A percentile compares a stretch with the other conserved stretches of the same genome.
Conservation (phyloP, 2,888 invertebrate genomes). For the Ethmia dodecea region DNA sequence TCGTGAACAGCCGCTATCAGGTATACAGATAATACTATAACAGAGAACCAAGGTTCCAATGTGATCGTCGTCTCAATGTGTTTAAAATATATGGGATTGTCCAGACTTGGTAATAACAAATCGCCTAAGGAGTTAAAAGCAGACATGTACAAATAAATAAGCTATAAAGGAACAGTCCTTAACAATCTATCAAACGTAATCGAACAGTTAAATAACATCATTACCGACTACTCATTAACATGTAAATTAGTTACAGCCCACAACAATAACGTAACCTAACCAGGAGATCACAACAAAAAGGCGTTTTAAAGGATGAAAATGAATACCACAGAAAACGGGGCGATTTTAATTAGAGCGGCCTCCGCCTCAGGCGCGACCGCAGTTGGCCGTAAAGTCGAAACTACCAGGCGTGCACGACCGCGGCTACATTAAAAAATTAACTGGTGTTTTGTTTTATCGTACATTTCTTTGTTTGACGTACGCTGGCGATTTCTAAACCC, state of each 20-base stretch:
- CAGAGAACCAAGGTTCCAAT: too few species aligned
- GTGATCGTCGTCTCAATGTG: too few species aligned
- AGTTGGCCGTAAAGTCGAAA: conserved; percentile 43
- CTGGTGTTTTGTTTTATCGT: conserved; percentile 30
- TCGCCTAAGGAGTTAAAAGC: too few species aligned
- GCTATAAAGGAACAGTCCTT: too few species aligned
- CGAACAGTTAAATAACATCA: conserved; percentile 34
- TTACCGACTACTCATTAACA: conserved; percentile 63
- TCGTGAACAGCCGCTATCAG: too few species aligned
- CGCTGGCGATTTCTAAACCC: conserved; percentile 31
- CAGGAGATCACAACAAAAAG: conserved; percentile 61
- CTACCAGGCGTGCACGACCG: conserved; percentile 29
- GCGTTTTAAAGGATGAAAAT: conserved; percentile 67
- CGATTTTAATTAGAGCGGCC: conserved; percentile 71
- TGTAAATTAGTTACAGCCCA: conserved; percentile 70
- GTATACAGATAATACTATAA: too few species aligned
- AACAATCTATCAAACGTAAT: conserved; percentile 17
- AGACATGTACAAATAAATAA: too few species aligned
- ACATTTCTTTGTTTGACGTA: conserved; percentile 23
- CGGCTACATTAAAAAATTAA: conserved; percentile 39
- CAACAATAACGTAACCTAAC: conserved; percentile 64
- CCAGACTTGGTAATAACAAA: too few species aligned
- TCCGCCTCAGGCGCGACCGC: conserved; percentile 61
- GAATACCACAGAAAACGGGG: conserved; percentile 67
- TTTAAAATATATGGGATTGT: too few species aligned